Evolutionary conservation across 2,797 vertebrate species (phyloP), one percentile per base, ranked within the genome.

Genomic region (Falco naumanni): DNA sequence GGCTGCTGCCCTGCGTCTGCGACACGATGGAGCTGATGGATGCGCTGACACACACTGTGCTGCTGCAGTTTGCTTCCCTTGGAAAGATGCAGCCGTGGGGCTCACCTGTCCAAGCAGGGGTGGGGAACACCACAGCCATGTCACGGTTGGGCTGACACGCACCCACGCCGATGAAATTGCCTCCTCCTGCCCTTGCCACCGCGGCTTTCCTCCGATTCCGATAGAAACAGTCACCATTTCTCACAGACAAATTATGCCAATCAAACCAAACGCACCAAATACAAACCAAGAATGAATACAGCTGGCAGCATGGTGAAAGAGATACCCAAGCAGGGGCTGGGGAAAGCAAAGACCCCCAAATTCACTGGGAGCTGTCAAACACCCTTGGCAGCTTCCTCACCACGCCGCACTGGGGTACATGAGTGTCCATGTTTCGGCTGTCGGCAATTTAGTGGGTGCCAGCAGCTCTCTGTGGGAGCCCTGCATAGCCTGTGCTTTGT

Each of bases 41-140:
- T 0, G 1, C 25, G 5, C 56, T 11, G 21, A 74, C 37, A 59
- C 31, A 41, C 0, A 0, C 10, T 18, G 31, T 47, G 7, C 41
- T 15, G 34, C 66, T 86, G 71, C 33, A 8, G 7, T 57, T 68
- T 59, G 47, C 18, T 61, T 71, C 34, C 21, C 41, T 34, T 50
- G 50, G 43, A 48, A 71, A 31, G 43, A 43, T 22, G 41, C 25
- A 25, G 19, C 53, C 45, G 33, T 15, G 13, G 57, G 47, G 25
- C 39, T 79, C 31, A 70, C 7, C 34, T 41, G 15, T 24, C 12
- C 41, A 60, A 34, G 28, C 25, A 21, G 19, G 6, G 33, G 6
- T 86, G 8, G 53, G 34, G 84, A 66, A 63, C 8, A 3, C 41
- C 77, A 47, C 37, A 48, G 48, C 8, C 21, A 18, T 15, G 15